A percentile compares a stretch with the other conserved stretches of the same genome.
Evolutionary conservation across 2,888 invertebrate genomes (phyloP).

Genomic region (Apotomis turbidana): DNA sequence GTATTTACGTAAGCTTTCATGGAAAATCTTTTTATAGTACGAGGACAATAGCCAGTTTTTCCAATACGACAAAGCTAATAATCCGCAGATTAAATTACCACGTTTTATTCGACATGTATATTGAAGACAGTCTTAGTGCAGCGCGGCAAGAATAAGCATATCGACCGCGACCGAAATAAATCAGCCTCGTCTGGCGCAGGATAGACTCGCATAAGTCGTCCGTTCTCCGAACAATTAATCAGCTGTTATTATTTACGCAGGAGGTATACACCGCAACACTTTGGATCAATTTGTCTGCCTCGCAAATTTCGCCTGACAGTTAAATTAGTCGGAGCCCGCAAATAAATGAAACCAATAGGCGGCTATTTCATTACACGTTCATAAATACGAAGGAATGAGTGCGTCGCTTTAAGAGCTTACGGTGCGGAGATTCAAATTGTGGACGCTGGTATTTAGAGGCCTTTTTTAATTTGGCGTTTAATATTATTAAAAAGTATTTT

Average conservation of each 20-base stretch:
- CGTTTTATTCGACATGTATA: too few species aligned
- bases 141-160: conserved; percentile 28
- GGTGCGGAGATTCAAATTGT: too few species aligned
- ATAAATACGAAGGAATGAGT: conserved; percentile 36
- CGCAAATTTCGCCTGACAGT: conserved; percentile 60
- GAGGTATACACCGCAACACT: conserved; percentile 45
- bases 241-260: conserved; percentile 44
- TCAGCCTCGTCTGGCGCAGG: conserved; percentile 27
- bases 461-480: too few species aligned
- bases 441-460: neutral
- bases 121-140: neutral
- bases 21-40: too few species aligned
- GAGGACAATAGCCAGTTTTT: too few species aligned
- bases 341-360: conserved; percentile 58
- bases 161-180: conserved; percentile 41
- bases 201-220: conserved; percentile 25
- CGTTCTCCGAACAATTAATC: conserved; percentile 45
- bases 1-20: too few species aligned
- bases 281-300: conserved; percentile 59
- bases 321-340: conserved; percentile 63
- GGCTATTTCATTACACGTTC: conserved; percentile 42
- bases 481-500: too few species aligned
- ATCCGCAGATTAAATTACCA: too few species aligned
- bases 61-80: too few species aligned
- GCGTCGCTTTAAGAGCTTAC: conserved; percentile 28